Conservation (phyloP, 1,140 invertebrate species). For the Ceratosolen fusciceps region DNA sequence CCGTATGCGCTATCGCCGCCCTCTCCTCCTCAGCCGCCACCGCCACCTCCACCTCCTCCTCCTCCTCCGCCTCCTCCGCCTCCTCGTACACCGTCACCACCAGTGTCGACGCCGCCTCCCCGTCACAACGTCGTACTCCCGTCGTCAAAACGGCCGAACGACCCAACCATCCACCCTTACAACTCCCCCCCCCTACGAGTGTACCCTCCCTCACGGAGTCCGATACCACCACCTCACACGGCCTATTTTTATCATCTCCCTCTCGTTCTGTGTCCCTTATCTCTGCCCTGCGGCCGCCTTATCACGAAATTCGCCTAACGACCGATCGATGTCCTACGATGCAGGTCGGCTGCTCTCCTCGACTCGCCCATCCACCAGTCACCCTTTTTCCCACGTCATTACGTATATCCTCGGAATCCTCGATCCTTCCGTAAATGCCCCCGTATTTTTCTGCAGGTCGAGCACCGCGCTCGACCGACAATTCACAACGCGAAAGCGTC, state of each 20-base stretch:
- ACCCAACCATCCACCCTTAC: background rate
- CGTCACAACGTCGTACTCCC: background rate
- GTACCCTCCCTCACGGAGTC: background rate
- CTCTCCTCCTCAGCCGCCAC: background rate
- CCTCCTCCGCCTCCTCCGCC: background rate
- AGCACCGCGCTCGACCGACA: no score
- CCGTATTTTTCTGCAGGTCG: no score
- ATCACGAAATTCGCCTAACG: conserved; percentile 8
- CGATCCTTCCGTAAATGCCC: no score
- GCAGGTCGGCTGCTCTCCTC: background rate
- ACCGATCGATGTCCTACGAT: conserved; percentile 16
- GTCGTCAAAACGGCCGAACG: background rate
- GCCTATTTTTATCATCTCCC: background rate
- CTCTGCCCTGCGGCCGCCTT: background rate
- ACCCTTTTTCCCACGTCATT: background rate
- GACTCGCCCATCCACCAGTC: no score
- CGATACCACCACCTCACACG: background rate
- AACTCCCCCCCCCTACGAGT: background rate
- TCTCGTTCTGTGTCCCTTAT: background rate
- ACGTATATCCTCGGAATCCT: no score
- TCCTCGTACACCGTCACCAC: background rate
- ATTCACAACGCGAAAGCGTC: no score
- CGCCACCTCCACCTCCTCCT: conserved; percentile 13
- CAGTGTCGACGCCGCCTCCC: background rate
- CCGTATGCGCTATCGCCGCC: conserved; percentile 41